phyloP scores from a whole-genome alignment of 64 coral and sea anemone genomes.

The Cladopsammia gracilis region DNA sequence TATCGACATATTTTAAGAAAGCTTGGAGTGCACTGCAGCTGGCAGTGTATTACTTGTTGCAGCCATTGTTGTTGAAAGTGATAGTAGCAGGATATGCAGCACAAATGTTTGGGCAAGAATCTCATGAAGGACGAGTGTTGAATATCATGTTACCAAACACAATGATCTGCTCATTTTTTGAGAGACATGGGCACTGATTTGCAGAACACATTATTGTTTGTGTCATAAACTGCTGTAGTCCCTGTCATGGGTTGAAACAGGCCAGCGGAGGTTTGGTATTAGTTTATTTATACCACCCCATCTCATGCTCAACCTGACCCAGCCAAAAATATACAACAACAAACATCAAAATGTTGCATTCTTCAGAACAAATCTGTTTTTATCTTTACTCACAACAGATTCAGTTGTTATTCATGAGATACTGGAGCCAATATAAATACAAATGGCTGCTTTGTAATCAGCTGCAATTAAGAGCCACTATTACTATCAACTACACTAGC shows the following conservation, averaged over 20 bases:
- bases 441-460: not conserved
- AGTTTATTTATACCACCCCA: conserved; percentile 57
- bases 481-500: not conserved
- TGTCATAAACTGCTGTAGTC: conserved; percentile 44
- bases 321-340: conserved; percentile 55
- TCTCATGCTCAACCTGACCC: conserved; percentile 75
- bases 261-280: conserved; percentile 61
- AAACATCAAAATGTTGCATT: not conserved
- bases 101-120: not conserved
- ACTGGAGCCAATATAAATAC: not conserved
- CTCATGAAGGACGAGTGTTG: too few relatives aligned
- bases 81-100: not conserved
- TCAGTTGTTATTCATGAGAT: not conserved
- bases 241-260: conserved; percentile 79
- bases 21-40: too few relatives aligned
- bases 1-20: too few relatives aligned
- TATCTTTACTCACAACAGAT: not conserved
- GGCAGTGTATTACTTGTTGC: too few relatives aligned
- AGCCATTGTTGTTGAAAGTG: not conserved
- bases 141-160: not conserved
- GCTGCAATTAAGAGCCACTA: not conserved
- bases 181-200: conserved; percentile 29
- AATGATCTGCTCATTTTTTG: conserved; percentile 2
- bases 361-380: too few relatives aligned
- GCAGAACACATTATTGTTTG: not conserved